These are phyloP conservation scores for Lasioglossum calceatum DNA, from an alignment of 2,888 invertebrate species.

Conservation along the genomic window DNA sequence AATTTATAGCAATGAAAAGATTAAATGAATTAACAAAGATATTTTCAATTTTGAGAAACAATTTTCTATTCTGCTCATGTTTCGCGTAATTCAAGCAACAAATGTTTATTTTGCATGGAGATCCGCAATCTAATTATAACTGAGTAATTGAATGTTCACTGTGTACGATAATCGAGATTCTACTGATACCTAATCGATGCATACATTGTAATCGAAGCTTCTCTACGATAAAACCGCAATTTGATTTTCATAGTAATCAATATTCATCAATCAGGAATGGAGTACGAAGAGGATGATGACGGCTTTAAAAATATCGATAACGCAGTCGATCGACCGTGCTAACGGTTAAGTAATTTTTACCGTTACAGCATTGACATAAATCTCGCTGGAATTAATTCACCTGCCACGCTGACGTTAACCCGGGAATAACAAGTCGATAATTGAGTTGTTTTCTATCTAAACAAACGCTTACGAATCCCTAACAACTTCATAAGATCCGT, in stretches of 20 bases:
- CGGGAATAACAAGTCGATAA: neutral
- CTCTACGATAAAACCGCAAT: neutral
- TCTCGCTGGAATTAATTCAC: neutral
- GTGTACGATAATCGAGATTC: neutral
- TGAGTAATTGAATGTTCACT: neutral
- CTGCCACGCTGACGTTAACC: neutral
- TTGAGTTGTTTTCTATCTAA: neutral
- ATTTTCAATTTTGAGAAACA: no score
- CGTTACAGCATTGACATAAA: conserved; percentile 26
- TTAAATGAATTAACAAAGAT: neutral
- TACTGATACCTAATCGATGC: neutral
- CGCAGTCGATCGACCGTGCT: neutral
- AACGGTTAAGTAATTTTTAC: conserved; percentile 15
- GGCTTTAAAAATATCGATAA: neutral
- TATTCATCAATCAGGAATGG: conserved; percentile 3
- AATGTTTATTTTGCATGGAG: neutral
- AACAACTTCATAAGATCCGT: neutral
- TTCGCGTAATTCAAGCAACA: neutral
- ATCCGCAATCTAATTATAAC: neutral
- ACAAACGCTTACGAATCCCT: neutral
- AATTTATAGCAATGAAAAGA: neutral
- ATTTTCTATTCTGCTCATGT: neutral
- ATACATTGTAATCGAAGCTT: neutral
- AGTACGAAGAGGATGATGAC: conserved; percentile 1
- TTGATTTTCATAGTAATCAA: neutral